Evolutionary conservation across 2,888 invertebrate genomes (phyloP).

Genomic region (Caenorhabditis parvicauda): DNA sequence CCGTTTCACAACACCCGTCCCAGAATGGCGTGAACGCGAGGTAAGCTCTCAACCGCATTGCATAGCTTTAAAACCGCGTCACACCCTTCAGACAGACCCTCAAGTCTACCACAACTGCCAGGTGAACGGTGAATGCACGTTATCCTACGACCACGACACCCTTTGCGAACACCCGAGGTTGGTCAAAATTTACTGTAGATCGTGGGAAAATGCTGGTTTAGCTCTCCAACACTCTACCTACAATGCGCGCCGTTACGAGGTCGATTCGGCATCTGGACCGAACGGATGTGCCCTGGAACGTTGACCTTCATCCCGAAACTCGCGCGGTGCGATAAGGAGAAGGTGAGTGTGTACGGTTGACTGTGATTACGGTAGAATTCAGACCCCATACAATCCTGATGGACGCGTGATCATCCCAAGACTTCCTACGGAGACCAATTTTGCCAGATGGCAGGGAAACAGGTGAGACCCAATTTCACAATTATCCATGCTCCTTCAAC

Average conservation of each 20-base stretch:
- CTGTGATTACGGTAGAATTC: not conserved
- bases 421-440: slow-evolving; percentile 25
- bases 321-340: slow-evolving; percentile 36
- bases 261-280: slow-evolving; percentile 33
- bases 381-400: slow-evolving; percentile 29
- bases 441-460: slow-evolving; percentile 34
- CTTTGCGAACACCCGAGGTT: slow-evolving; percentile 35
- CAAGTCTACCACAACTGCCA: slow-evolving; percentile 15
- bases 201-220: slow-evolving; percentile 3
- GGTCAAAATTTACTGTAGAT: not conserved
- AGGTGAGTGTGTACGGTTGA: not conserved
- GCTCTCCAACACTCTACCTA: slow-evolving; percentile 27
- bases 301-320: slow-evolving; percentile 26
- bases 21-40: too few relatives aligned
- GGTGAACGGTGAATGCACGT: slow-evolving; percentile 30
- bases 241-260: slow-evolving; percentile 40
- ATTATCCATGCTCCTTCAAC: not conserved
- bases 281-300: slow-evolving; percentile 32
- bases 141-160: slow-evolving; percentile 30
- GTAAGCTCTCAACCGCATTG: not conserved
- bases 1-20: slow-evolving; percentile 23
- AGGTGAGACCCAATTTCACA: slow-evolving; percentile 7
- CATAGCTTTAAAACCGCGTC: not conserved
- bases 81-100: not conserved
- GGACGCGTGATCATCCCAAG: slow-evolving; percentile 33